Conservation (phyloP, 2,113 vertebrate genomes). For the Cavia porcellus region DNA sequence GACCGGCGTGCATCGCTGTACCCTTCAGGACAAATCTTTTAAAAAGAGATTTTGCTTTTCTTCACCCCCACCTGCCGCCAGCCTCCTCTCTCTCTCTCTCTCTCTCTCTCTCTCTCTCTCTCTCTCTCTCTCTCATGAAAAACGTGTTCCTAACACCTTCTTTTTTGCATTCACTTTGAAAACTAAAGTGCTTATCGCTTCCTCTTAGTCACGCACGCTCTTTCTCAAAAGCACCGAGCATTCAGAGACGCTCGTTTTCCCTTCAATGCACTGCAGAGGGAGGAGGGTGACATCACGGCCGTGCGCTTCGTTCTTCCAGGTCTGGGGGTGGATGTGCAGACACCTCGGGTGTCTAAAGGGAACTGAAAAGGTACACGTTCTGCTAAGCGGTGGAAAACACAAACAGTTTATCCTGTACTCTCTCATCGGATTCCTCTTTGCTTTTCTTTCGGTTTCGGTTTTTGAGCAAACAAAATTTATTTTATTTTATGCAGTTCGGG, state of each 20-base stretch:
- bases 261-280: background rate
- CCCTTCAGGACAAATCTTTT: background rate
- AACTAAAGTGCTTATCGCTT: constrained; percentile 65
- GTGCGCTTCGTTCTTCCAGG: background rate
- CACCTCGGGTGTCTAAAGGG: background rate
- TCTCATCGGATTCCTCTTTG: background rate
- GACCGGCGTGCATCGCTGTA: background rate
- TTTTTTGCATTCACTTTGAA: constrained; percentile 47
- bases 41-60: background rate
- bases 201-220: constrained; percentile 72
- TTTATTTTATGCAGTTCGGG: too few species aligned
- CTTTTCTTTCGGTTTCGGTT: background rate
- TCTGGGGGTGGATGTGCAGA: background rate
- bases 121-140: background rate
- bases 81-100: background rate
- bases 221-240: constrained; percentile 44
- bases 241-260: background rate
- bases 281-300: background rate
- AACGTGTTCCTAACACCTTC: constrained; percentile 64
- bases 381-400: background rate
- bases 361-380: background rate
- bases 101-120: background rate
- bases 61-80: background rate
- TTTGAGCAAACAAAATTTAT: background rate
- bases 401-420: too few species aligned